Evolutionary conservation across 2,113 vertebrate genomes (phyloP).

Genomic region (Herpetotheres cachinnans): DNA sequence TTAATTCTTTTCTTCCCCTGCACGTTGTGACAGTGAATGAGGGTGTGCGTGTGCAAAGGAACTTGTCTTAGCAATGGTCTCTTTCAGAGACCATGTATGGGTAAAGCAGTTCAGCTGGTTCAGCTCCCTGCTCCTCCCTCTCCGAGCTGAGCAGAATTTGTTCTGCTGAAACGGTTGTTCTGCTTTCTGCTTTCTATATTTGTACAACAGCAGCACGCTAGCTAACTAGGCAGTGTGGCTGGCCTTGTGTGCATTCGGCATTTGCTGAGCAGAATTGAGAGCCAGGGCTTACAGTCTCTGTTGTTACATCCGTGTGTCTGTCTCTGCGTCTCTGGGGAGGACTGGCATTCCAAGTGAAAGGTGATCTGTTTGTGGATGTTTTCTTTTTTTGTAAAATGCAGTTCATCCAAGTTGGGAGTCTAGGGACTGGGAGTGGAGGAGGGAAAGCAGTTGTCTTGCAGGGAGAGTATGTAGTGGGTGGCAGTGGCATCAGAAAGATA

Average conservation of each 20-base stretch:
- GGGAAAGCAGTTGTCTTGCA: background rate
- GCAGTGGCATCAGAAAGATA: background rate
- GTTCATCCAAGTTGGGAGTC: background rate
- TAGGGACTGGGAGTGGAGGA: background rate
- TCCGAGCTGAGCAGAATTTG: conserved; percentile 18
- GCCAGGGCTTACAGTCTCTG: conserved; percentile 22
- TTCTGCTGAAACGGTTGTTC: conserved; percentile 60
- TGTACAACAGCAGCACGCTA: conserved; percentile 61
- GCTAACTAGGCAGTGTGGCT: background rate
- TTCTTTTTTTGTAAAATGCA: background rate
- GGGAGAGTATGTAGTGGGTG: background rate
- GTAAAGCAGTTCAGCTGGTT: conserved; percentile 66
- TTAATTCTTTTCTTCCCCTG: background rate
- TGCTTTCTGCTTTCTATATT: conserved; percentile 73
- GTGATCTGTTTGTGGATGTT: conserved; percentile 33
- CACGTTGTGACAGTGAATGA: background rate
- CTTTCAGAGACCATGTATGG: conserved; percentile 74
- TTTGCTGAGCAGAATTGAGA: conserved; percentile 6
- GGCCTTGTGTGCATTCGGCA: background rate
- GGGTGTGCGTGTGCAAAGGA: background rate
- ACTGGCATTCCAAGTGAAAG: conserved; percentile 48
- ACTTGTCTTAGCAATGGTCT: conserved; percentile 32
- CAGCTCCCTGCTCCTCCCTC: conserved; percentile 71
- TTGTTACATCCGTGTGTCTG: conserved; percentile 49
- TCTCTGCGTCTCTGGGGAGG: conserved; percentile 28